phyloP scores from a whole-genome alignment of 2,113 vertebrate species.

The Corynorhinus townsendii region DNA sequence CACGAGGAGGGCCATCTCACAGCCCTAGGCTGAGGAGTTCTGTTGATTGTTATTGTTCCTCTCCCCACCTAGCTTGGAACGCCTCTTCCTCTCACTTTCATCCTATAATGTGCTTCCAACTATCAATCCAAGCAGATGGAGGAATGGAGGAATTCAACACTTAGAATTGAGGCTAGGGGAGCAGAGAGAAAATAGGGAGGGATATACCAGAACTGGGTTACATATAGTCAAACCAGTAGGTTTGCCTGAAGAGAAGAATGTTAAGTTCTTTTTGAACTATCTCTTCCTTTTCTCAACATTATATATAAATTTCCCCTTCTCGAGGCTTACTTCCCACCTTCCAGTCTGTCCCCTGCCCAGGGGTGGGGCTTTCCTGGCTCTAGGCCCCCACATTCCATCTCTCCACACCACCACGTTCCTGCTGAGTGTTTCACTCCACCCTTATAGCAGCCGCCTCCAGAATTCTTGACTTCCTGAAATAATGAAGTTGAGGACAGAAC shows the following conservation, averaged over 20 bases:
- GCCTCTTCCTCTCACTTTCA: neutral
- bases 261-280: neutral
- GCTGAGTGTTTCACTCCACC: conserved; percentile 51
- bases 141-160: neutral
- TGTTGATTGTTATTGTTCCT: neutral
- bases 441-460: conserved; percentile 70
- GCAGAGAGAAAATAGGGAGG: neutral
- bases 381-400: conserved; percentile 59
- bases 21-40: neutral
- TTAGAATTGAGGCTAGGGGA: neutral
- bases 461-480: conserved; percentile 61
- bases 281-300: neutral
- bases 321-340: neutral
- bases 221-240: neutral
- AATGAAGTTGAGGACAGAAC: conserved; percentile 48
- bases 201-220: neutral
- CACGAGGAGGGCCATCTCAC: neutral
- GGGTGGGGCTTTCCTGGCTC: conserved; percentile 59
- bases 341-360: neutral
- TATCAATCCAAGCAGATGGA: neutral
- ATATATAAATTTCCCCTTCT: neutral
- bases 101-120: neutral
- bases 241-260: conserved; percentile 15
- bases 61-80: conserved; percentile 8
- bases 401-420: conserved; percentile 55